A percentile compares a stretch with the other conserved stretches of the same genome.
Conservation (phyloP, 2,888 invertebrate genomes). For the Azorinus chamasolen region DNA sequence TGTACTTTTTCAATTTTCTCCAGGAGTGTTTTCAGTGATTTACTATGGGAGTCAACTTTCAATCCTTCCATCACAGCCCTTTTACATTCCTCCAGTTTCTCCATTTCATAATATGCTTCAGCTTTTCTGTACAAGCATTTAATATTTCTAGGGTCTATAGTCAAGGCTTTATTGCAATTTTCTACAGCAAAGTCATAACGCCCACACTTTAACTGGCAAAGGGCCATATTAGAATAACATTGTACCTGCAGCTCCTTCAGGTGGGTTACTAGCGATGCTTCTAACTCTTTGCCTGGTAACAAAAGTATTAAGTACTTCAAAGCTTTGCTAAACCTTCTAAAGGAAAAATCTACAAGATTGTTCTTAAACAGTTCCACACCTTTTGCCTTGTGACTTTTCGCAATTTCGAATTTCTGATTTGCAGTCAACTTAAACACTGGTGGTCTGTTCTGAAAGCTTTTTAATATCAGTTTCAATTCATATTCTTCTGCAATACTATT, state of each 20-base stretch:
- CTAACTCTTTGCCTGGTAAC: conserved; percentile 39
- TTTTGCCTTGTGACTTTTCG: conserved; percentile 66
- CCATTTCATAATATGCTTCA: conserved; percentile 86
- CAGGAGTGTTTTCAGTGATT: conserved; percentile 88
- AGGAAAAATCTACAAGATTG: conserved; percentile 90
- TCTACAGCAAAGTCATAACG: conserved; percentile 90
- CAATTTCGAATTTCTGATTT: conserved; percentile 66
- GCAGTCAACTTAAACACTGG: conserved; percentile 57
- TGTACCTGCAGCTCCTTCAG: conserved; percentile 61
- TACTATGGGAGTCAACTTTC: conserved; percentile 89
- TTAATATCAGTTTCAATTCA: conserved; percentile 10
- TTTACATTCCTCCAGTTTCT: conserved; percentile 82
- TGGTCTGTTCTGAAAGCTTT: conserved; percentile 33
- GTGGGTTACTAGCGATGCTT: conserved; percentile 36
- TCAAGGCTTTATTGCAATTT: conserved; percentile 88
- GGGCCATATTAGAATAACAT: conserved; percentile 93
- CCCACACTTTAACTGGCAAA: conserved; percentile 91
- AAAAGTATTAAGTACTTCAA: conserved; percentile 90
- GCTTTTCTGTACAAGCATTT: conserved; percentile 88
- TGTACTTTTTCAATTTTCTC: conserved; percentile 11
- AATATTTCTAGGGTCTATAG: conserved; percentile 86
- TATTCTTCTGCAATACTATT: neutral
- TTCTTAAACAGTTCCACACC: conserved; percentile 90
- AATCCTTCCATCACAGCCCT: conserved; percentile 90
- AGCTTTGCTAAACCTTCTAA: conserved; percentile 91